A percentile compares a stretch with the other conserved stretches of the same genome.
Conservation (phyloP, 2,797 vertebrate species). For the Esox lucius region DNA sequence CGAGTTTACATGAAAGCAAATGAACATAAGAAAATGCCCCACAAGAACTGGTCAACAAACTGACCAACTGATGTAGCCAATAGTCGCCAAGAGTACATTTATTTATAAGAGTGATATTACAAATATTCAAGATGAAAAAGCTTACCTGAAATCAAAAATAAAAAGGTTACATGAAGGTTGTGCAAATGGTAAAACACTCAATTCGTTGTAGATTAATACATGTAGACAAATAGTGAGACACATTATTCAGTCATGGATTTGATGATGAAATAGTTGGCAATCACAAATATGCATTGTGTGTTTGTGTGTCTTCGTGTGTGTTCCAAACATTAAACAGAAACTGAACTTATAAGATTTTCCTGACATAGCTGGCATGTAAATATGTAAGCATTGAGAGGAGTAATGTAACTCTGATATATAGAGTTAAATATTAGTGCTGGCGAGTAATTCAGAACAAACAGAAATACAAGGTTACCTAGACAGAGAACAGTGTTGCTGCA, state of each 20-base stretch:
- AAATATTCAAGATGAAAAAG: neutral
- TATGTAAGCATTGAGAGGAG: neutral
- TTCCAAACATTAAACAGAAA: neutral
- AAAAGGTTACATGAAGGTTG: constrained; percentile 1
- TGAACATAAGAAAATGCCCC: neutral
- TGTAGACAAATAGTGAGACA: neutral
- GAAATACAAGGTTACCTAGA: neutral
- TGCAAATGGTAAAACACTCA: neutral
- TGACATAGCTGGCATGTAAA: neutral
- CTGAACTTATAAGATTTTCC: neutral
- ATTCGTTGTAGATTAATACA: neutral
- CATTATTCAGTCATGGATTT: neutral
- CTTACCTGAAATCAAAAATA: neutral
- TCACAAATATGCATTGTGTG: neutral
- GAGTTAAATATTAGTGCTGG: neutral
- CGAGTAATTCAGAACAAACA: neutral
- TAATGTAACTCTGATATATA: neutral
- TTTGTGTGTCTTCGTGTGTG: neutral
- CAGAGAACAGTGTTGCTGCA: neutral
- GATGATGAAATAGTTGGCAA: constrained; percentile 17
- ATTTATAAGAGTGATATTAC: neutral
- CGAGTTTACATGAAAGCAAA: neutral
- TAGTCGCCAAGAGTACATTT: neutral
- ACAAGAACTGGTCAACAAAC: neutral
- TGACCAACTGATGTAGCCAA: neutral